Evolutionary conservation across 2,113 vertebrate genomes (phyloP), one percentile per base, ranked within the genome.

Genomic region (Catharus bicknelli): DNA sequence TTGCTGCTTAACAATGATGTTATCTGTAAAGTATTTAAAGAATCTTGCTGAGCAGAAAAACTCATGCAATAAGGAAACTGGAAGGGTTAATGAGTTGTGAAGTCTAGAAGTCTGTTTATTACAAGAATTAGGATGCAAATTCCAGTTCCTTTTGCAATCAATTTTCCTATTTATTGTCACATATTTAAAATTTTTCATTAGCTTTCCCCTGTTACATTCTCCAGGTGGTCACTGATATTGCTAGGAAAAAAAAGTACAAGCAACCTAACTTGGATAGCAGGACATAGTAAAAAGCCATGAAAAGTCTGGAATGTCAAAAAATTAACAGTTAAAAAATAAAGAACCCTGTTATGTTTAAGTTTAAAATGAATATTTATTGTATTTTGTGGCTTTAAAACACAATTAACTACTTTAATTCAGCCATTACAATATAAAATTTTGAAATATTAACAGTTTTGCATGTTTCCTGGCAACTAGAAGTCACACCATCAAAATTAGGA

Each of bases 11-110:
- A 26, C 72, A 23, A 5, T 36, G 45, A 30, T 1, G 7, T 42
- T 42, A 34, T 23, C 59, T 87, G 38, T 21, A 17, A 87, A 81
- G 38, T 59, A 93, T 66, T 38, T 64, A 40, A 75, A 90, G 93
- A 91, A 78, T 86, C 68, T 57, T 74, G 77, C 87, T 86, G 63
- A 90, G 68, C 83, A 90, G 80, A 64, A 73, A 81, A 72, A 48
- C 34, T 73, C n/a, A 66, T 40, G 63, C 22, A 86, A 53, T 34
- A 74, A 82, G 32, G 68, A 68, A 90, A 69, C 27, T 9, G 42
- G n/a, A 69, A 36, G 20, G 66, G 40, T 73, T 80, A 18, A 66
- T 48, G 26, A 88, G 51, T 38, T 1, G 36, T 57, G 36, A 72
- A 63, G 17, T 50, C 36, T 47, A 61, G 12, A 83, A 66, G 36